Base-by-base conservation (phyloP, 1,140 invertebrate genomes). In the Pomacea maculata region DNA sequence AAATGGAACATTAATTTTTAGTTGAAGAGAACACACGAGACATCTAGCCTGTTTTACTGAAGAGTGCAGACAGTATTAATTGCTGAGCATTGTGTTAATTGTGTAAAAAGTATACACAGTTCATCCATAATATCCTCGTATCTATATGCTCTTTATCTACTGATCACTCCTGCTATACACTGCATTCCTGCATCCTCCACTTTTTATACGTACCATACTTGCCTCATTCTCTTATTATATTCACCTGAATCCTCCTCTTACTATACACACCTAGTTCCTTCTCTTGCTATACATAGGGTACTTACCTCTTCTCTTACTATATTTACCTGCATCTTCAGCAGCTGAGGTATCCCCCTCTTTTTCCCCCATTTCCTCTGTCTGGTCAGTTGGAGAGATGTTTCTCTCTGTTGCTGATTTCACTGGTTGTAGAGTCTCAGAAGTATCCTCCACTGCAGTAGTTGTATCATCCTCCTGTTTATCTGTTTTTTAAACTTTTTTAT, bases 281-380 rank as follows among this genome's bases (percentile, higher is more conserved):
- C 57, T 75, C 67, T 10, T 80, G 8, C 29, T 75, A 10, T 54
- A 45, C 52, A 12, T 54, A 25, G 25, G 25, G 25, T 25, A 25
- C 25, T 25, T 25, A 0, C 25, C 25, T 25, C 15, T 64, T 75
- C 57, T 75, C 67, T 10, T 80, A 19, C 29, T 75, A 10, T 54
- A 45, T 21, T 11, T 54, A 63, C 55, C 68, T n/a, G 67, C 34
- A 21, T 79, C 29, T 63, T 61, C 75, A 21, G 29, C 67, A 55
- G 54, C 78, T n/a, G 63, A 52, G 21, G 71, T 65, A 34, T 25
- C 67, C 68, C 55, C 65, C 8, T 45, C 81, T 68, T 52, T 65
- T 71, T 17, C 63, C n/a, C 76, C 71, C 65, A 75, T 55, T 57
- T 80, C 55, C 71, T 67, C 61, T 54, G n/a, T 29, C 21, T 78